Evolutionary conservation across 2,113 vertebrate genomes (phyloP).

Genomic region (Zapornia atra): DNA sequence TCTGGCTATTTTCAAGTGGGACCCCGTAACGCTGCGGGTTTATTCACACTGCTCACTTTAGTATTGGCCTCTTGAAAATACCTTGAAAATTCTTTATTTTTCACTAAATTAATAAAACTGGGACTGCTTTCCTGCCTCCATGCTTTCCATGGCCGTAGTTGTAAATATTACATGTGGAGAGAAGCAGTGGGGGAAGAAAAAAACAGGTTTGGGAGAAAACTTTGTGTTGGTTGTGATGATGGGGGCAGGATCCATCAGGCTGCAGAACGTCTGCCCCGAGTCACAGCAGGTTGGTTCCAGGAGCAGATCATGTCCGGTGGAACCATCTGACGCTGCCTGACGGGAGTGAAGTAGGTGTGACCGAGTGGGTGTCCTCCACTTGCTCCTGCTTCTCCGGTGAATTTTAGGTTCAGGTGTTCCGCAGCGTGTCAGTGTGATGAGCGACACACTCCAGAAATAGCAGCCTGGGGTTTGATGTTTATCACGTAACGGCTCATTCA

Average conservation of each 20-base stretch:
- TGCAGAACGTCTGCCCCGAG: neutral
- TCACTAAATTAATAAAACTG: neutral
- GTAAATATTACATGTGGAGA: accelerated
- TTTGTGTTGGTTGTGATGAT: neutral
- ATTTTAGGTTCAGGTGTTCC: neutral
- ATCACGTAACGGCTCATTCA: neutral
- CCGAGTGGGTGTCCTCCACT: neutral
- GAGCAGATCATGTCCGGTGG: accelerated
- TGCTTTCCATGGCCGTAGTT: neutral
- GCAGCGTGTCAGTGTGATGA: neutral
- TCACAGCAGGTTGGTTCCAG: neutral
- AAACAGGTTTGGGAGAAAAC: neutral
- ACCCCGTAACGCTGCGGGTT: neutral
- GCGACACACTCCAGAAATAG: neutral
- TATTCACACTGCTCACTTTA: neutral
- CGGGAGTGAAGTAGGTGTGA: neutral
- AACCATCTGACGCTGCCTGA: neutral
- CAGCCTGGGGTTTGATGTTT: neutral
- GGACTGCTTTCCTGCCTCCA: neutral
- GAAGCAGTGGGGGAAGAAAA: neutral
- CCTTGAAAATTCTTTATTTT: neutral
- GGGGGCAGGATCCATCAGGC: neutral
- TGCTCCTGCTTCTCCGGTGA: neutral
- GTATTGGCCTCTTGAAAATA: neutral
- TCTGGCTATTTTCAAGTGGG: neutral